Base-by-base conservation (phyloP, 2,797 vertebrate genomes). In the Smutsia temminckii region DNA sequence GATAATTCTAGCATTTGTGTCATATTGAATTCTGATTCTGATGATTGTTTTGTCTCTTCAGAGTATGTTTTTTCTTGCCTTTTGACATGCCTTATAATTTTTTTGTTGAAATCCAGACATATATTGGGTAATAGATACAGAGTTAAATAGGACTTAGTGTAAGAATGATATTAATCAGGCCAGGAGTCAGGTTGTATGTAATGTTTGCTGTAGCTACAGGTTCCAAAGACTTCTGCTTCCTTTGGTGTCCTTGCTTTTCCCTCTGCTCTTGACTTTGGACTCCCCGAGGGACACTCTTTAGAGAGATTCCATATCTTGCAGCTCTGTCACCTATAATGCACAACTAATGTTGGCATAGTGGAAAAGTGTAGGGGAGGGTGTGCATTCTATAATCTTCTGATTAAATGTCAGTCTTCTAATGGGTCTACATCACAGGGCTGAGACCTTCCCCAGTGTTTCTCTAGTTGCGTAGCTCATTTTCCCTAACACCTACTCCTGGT, bases 1-100 rank as follows among this genome's bases (percentile, higher is more conserved):
- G 37, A 87, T 95, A 87, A 85, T 93, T 84, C 25, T 71, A 71
- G 55, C 29, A 84, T 83, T 72, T 69, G 25, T 75, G 9, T 59
- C 18, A 63, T 34, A 27, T 46, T 3, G 80, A 42, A 84, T 51
- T 91, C n/a, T 51, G 14, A 9, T 55, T 88, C 1, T 13, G 51
- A 3, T 6, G 27, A 84, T 78, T 71, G 4, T 6, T 95, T 95
- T 90, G 10, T 49, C 40, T 90, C 32, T 92, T 85, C 25, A 51
- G 23, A 42, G 1, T 64, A 2, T 93, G 18, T 53, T 85, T 83
- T 94, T 69, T 75, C 21, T 78, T 84, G 37, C 17, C 57, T 66
- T 95, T 89, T 77, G 32, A 77, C 51, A 79, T 53, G 14, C 0
- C 9, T 92, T 55, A 0, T 46, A 87, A n/a, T 80, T 66, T 85